Percentiles rank a stretch among this genome's conserved stretches.
Conservation (phyloP, 2,797 vertebrate genomes). For the Phoebastria nigripes region DNA sequence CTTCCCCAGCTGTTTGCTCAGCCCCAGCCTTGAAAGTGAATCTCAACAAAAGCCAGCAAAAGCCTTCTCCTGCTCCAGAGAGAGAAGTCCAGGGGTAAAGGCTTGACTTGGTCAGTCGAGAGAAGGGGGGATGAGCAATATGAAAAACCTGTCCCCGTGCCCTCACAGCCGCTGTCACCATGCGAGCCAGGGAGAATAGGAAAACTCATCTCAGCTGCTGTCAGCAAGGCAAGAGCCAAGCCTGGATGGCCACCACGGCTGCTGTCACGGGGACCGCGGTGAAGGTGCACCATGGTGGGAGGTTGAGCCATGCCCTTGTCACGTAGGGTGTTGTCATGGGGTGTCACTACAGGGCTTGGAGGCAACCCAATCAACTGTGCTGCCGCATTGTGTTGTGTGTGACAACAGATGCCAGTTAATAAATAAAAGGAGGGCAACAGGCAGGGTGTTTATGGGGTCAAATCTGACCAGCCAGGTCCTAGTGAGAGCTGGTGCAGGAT, state of each 20-base stretch:
- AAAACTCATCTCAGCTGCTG: neutral
- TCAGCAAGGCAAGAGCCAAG: neutral
- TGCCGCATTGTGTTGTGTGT: neutral
- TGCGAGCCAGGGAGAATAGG: neutral
- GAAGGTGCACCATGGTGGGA: neutral
- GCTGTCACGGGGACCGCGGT: rapidly evolving
- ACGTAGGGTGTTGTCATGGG: rapidly evolving
- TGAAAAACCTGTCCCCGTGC: rapidly evolving
- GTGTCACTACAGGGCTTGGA: neutral
- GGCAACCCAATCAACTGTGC: rapidly evolving
- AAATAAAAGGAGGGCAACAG: neutral
- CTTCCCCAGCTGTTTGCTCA: constrained; percentile 22
- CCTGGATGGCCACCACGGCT: neutral
- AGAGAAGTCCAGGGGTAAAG: neutral
- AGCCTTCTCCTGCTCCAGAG: rapidly evolving
- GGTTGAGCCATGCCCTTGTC: rapidly evolving
- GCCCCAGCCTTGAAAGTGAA: neutral
- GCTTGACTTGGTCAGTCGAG: neutral
- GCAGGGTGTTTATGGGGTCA: neutral
- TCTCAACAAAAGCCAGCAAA: neutral
- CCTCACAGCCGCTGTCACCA: neutral
- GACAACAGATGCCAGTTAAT: neutral
- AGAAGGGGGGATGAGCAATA: neutral
- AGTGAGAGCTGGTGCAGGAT: neutral
- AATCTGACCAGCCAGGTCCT: neutral